These are phyloP conservation scores for Dermatemys mawii DNA, from an alignment of 2,113 vertebrate genomes.

Conservation along the genomic window DNA sequence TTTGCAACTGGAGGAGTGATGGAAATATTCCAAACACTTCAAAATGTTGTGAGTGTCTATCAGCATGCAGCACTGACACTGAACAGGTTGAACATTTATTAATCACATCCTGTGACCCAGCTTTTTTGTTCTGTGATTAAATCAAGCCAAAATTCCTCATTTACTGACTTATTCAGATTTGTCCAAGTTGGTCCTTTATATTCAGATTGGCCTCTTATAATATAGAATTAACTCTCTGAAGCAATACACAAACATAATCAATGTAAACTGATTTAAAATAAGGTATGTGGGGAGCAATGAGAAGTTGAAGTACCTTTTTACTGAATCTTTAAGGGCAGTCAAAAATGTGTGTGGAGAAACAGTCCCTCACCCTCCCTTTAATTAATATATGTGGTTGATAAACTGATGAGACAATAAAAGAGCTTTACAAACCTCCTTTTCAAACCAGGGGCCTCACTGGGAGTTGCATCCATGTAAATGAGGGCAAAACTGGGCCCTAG, in stretches of 20 bases:
- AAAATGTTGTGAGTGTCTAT: background rate
- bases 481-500: background rate
- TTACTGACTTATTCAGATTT: background rate
- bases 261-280: background rate
- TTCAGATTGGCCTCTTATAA: background rate
- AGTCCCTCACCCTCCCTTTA: background rate
- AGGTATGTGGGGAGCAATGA: background rate
- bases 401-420: background rate
- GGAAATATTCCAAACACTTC: background rate
- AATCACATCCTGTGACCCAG: background rate
- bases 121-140: background rate
- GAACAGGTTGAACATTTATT: conserved; percentile 2
- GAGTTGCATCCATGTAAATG: background rate
- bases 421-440: background rate
- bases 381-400: background rate
- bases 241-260: background rate
- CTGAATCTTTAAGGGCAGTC: background rate
- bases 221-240: background rate
- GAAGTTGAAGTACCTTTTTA: background rate
- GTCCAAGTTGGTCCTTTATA: background rate
- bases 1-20: background rate
- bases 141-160: background rate
- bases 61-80: background rate
- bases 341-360: background rate
- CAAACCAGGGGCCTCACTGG: background rate